Conservation (phyloP, 2,797 vertebrate species). For the Sebastes flavidus region DNA sequence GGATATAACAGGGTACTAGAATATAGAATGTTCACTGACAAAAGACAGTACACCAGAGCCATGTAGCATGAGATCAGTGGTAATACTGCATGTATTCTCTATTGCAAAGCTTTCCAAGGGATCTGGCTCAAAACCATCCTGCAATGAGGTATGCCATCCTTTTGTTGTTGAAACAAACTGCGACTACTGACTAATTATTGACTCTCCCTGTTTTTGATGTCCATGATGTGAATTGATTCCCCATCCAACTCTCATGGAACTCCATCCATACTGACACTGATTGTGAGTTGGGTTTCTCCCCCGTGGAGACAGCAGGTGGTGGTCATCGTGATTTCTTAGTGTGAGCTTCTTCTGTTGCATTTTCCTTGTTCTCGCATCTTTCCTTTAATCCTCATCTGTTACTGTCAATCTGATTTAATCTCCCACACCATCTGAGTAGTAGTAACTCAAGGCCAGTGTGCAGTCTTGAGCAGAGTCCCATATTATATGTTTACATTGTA, state of each 20-base stretch:
- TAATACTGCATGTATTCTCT: conserved; percentile 79
- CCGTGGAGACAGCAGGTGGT: conserved; percentile 5
- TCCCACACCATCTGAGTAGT: conserved; percentile 41
- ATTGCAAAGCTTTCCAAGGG: conserved; percentile 83
- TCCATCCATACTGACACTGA: conserved; percentile 55
- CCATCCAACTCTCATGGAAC: conserved; percentile 44
- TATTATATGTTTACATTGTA: background rate
- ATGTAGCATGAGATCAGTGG: conserved; percentile 22
- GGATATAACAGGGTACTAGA: background rate
- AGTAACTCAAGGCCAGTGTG: conserved; percentile 36
- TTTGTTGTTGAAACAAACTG: conserved; percentile 64
- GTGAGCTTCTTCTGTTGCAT: conserved; percentile 38
- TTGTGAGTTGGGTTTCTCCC: conserved; percentile 31
- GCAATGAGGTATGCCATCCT: conserved; percentile 79
- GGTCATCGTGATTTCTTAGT: conserved; percentile 41
- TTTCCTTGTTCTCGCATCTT: conserved; percentile 34
- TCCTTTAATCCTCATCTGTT: conserved; percentile 34
- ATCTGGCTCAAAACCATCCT: conserved; percentile 81
- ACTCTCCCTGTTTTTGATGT: conserved; percentile 25
- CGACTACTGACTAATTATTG: conserved; percentile 53
- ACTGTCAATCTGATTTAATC: conserved; percentile 9
- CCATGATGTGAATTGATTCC: conserved; percentile 55
- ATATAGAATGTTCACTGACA: background rate
- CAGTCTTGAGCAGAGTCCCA: background rate
- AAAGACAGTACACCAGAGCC: background rate